Evolutionary conservation across 2,797 vertebrate genomes (phyloP), one percentile per base, ranked within the genome.

Genomic region (Sebastolobus altivelis): DNA sequence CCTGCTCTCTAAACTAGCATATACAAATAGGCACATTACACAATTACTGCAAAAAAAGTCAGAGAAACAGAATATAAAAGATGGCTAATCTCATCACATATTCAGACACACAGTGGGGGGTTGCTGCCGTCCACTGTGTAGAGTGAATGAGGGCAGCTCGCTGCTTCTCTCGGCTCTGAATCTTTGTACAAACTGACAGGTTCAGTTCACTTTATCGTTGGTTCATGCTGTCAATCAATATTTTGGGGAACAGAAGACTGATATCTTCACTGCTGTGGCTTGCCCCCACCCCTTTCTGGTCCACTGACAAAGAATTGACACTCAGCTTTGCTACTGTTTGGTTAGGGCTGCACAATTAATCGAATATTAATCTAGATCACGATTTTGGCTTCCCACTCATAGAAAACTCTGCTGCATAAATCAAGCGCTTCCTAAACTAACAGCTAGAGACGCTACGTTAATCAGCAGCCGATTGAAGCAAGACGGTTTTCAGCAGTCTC

Each of bases 71-170:
- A 9, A 49, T 12, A 18, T 13, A 40, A 12, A 55, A 74, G 38
- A 18, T 14, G 71, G 69, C 12, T 72, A 10, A 65, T 52, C 27
- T 61, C 43, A 43, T 83, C 56, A 58, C 58, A 68, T 68, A 65
- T 65, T 74, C 71, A 63, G 38, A 52, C 43, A 54, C 52, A 62
- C 52, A 31, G 55, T 25, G 40, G 5, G 22, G 4, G 11, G 55
- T 61, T 52, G 25, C 65, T 56, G 55, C 62, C 54, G 29, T 62
- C 33, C 66, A 35, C 27, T 13, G 22, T 59, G 68, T 13, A 14
- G 16, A 65, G 67, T 31, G 49, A 59, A 78, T 52, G 46, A 77
- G 43, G 37, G 22, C 58, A 8, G 12, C 27, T 59, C 31, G 8
- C 43, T 66, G 63, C 35, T 55, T 13, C 58, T 65, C 61, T 33